Base-by-base conservation (phyloP, 2,113 vertebrate species). In the Esox niger region DNA sequence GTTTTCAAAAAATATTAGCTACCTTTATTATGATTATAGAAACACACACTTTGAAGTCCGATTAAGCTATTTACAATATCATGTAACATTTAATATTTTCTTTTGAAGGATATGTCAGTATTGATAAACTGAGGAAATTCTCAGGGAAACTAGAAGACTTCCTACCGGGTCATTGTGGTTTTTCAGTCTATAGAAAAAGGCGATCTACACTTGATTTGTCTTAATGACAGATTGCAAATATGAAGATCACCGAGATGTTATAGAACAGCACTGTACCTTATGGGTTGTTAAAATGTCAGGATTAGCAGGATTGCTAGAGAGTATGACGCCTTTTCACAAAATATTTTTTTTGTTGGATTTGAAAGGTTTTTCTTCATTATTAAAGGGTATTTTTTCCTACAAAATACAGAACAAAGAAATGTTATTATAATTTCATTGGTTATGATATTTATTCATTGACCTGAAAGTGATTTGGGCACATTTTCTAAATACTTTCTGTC, bases 81-180 rank as follows among this genome's bases (percentile, higher is more conserved):
- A 43, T 17, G 38, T 43, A 43, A 43, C 38, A 43, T 62, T 35
- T 7, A 33, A 72, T 60, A 33, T 1, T 60, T 0, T 67, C n/a
- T 33, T 71, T 56, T 59, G 15, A 68, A 90, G 91, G 76, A 1
- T 86, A 84, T 30, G 17, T 87, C 68, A 79, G 73, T 62, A 81
- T 85, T 62, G 78, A 88, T 23, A 67, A 73, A 35, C 79, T 91
- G 61, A 79, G 64, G 49, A 89, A 72, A 73, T 91, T 87, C 73
- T 75, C 79, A 11, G 89, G 86, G 4, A 76, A 84, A 66, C 70
- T 91, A 55, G 59, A 69, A 23, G 89, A 91, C 71, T 77, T 85
- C 64, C 29, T 62, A 69, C 81, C 78, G 0, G 46, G 11, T 30
- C 68, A 68, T 73, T 66, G 79, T 20, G 78, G 17, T 6, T 87